Evolutionary conservation across 92 coral and sea anemone species (phyloP).

Genomic region (Micromussa lordhowensis): DNA sequence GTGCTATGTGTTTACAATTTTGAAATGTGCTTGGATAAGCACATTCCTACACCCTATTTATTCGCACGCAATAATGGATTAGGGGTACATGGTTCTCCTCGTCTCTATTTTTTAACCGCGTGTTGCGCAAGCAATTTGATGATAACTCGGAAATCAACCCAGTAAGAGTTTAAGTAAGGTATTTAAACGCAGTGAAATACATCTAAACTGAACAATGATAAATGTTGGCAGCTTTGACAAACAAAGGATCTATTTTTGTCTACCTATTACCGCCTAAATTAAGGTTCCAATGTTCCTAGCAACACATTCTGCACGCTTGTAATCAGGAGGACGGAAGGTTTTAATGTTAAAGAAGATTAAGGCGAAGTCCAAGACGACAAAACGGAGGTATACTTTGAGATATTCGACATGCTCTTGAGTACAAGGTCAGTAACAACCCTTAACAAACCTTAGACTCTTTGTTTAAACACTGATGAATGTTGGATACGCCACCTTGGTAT

Average conservation of each 20-base stretch:
- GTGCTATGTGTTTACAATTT: neutral
- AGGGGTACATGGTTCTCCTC: neutral
- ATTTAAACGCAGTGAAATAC: neutral
- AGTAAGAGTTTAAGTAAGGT: neutral
- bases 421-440: neutral
- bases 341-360: neutral
- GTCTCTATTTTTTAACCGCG: neutral
- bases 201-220: neutral
- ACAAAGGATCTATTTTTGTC: neutral
- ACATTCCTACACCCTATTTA: neutral
- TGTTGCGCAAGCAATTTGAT: neutral
- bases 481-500: neutral
- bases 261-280: neutral
- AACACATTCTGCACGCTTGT: neutral
- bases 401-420: neutral
- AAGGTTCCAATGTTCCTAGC: too few species aligned
- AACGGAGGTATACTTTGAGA: neutral
- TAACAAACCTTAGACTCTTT: neutral
- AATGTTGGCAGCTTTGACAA: conserved; percentile 6
- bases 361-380: neutral
- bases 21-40: neutral
- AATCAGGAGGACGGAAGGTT: neutral
- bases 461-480: neutral
- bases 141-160: neutral
- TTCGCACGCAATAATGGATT: neutral